Evolutionary conservation across 2,888 invertebrate genomes (phyloP).

Genomic region (Phortica okadai): DNA sequence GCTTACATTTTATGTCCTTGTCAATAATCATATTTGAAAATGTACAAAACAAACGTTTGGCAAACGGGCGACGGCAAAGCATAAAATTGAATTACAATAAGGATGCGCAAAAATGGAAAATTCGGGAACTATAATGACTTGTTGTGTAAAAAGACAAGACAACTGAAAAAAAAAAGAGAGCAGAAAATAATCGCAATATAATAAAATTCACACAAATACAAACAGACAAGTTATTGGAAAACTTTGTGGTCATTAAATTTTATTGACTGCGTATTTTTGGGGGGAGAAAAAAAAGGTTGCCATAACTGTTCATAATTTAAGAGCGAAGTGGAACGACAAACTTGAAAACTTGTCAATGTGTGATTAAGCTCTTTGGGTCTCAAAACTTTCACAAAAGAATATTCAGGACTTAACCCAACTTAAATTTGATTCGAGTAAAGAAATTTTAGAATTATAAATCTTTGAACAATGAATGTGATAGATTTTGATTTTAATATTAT

Average conservation of each 20-base stretch:
- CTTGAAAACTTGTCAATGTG: no score
- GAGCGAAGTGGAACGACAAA: background rate
- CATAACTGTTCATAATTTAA: background rate
- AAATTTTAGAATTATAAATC: no score
- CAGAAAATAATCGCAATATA: background rate
- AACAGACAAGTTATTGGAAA: slow-evolving; percentile 49
- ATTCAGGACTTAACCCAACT: no score
- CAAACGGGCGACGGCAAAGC: slow-evolving; percentile 48
- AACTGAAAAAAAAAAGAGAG: slow-evolving; percentile 2
- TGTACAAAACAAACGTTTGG: slow-evolving; percentile 17
- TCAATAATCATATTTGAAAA: slow-evolving; percentile 64
- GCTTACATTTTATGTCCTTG: slow-evolving; percentile 36
- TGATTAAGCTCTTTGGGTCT: no score
- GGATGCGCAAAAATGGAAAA: slow-evolving; percentile 26
- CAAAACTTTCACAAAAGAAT: no score
- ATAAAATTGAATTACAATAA: slow-evolving; percentile 68
- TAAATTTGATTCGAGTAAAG: no score
- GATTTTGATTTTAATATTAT: no score
- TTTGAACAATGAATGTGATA: no score
- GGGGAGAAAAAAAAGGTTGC: background rate
- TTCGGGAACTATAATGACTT: slow-evolving; percentile 22
- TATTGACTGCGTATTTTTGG: slow-evolving; percentile 46
- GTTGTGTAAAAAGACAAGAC: background rate
- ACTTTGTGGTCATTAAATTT: slow-evolving; percentile 70
- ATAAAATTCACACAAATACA: slow-evolving; percentile 41